Base-by-base conservation (phyloP, 2,888 invertebrate species). In the Rhimphoctona megacephalus region DNA sequence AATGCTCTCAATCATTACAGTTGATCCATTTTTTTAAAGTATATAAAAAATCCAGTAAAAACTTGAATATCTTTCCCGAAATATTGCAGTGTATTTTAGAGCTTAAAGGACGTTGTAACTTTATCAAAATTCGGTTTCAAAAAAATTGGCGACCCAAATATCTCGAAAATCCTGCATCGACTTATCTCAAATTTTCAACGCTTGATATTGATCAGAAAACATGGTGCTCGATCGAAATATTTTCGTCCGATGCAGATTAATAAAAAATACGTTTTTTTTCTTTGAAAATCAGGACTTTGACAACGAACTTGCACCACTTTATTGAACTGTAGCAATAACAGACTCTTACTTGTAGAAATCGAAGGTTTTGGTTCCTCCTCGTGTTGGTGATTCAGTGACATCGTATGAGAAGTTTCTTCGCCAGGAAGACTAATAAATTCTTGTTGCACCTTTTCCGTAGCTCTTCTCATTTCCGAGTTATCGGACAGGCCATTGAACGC, bases 351-450 rank as follows among this genome's bases (percentile, higher is more conserved):
- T 11, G 85, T 57, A n/a, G 46, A 46, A 25, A 61, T 36, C 19
- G 74, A 9, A 2, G n/a, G 88, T 36, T 84, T 87, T 14, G 66
- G 81, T 61, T 87, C 88, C 67, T 89, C 82, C 57, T 89, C 90
- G 57, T 89, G 90, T 33, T 87, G 89, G 11, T 87, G 87, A 33
- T 87, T 87, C 39, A 85, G 52, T 7, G 90, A 81, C 52, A 89
- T 74, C 17, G 89, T 89, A 14, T 90, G 88, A 25, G 90, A 91
- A 11, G 89, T 89, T 88, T 93, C 92, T 14, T 90, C 92, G 17
- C 88, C 90, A 19, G 90, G 90, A 82, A 92, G 86, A 81, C 92
- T 93, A 33, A 92, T 83, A n/a, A 92, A 92, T 72, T 92, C 91
- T 39, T 91, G 87, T 43, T 90, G 90, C 0, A 84, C 86, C 22